These are phyloP conservation scores for Willisornis vidua DNA, from an alignment of 2,113 vertebrate genomes.

Conservation along the genomic window DNA sequence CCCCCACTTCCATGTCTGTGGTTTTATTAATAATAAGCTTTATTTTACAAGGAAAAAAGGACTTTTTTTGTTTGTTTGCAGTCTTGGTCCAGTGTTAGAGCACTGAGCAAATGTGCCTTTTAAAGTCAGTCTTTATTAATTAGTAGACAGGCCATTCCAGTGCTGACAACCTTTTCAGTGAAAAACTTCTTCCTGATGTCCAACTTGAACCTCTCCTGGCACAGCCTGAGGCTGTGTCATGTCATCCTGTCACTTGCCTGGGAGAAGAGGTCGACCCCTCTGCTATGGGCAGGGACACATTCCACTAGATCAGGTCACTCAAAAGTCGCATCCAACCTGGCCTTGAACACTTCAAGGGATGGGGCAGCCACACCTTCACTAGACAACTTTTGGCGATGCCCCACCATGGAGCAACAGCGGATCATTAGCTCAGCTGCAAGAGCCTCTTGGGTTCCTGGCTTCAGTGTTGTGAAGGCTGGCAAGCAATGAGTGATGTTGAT, in stretches of 20 bases:
- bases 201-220: neutral
- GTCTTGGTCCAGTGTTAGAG: neutral
- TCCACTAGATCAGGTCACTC: neutral
- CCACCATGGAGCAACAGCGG: neutral
- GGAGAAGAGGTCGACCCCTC: neutral
- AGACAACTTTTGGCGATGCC: neutral
- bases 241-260: neutral
- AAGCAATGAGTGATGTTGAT: neutral
- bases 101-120: neutral
- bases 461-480: neutral
- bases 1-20: fast-evolving
- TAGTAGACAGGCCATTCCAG: neutral
- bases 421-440: neutral
- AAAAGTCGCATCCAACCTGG: neutral
- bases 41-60: neutral
- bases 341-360: neutral
- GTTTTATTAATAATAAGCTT: neutral
- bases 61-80: neutral
- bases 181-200: neutral
- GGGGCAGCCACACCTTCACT: neutral
- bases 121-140: neutral
- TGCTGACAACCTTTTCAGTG: neutral
- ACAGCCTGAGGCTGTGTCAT: neutral
- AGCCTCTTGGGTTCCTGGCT: neutral
- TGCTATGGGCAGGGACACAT: neutral